phyloP scores from a whole-genome alignment of 1,140 invertebrate species.

The Laodelphax striatellus region DNA sequence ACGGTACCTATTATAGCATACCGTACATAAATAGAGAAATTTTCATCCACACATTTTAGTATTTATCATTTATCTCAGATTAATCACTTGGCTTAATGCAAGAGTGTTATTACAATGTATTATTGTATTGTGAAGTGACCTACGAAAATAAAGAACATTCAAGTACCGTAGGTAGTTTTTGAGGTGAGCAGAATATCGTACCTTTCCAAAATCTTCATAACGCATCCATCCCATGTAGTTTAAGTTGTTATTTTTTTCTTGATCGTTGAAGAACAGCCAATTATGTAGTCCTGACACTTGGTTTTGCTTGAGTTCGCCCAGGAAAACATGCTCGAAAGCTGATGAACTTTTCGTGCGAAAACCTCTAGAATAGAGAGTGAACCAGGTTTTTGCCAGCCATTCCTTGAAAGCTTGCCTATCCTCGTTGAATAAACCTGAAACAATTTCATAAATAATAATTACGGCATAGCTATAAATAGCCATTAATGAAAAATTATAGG shows the following conservation, averaged over 20 bases:
- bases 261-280: slow-evolving; percentile 72
- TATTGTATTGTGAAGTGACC: no score
- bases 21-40: no score
- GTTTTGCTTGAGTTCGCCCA: slow-evolving; percentile 61
- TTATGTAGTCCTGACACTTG: slow-evolving; percentile 74
- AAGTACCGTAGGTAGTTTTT: no score
- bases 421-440: slow-evolving; percentile 13
- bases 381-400: slow-evolving; percentile 64
- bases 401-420: slow-evolving; percentile 45
- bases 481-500: no score
- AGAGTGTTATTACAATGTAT: no score
- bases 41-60: no score
- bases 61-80: no score
- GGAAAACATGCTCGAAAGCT: slow-evolving; percentile 79
- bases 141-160: no score
- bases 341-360: slow-evolving; percentile 62
- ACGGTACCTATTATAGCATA: no score
- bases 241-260: slow-evolving; percentile 50
- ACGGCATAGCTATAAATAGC: not conserved
- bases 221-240: slow-evolving; percentile 70
- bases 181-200: slow-evolving; percentile 32
- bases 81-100: no score
- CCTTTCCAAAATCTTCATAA: slow-evolving; percentile 53
- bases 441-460: slow-evolving; percentile 27
- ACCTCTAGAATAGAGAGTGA: slow-evolving; percentile 66